These are phyloP conservation scores for Salvelinus fontinalis DNA, from an alignment of 2,113 vertebrate genomes.

Conservation along the genomic window DNA sequence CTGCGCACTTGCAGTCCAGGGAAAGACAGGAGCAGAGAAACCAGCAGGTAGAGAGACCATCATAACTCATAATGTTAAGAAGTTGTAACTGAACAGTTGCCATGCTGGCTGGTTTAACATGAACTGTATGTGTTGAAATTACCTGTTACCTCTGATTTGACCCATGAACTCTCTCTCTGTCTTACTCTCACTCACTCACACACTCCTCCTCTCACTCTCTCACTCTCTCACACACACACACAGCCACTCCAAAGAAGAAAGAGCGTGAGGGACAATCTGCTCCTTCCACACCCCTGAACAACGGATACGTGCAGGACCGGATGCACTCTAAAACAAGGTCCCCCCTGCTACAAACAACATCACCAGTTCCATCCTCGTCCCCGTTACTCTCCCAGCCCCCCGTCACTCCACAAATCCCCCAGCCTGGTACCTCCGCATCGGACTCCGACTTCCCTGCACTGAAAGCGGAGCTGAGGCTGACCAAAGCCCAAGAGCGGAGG, in stretches of 20 bases:
- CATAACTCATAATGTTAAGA: background rate
- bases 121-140: background rate
- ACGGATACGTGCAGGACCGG: background rate
- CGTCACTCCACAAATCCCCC: background rate
- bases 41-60: conserved; percentile 41
- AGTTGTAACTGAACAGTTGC: background rate
- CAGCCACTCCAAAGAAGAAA: conserved; percentile 15
- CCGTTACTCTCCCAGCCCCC: background rate
- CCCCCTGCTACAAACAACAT: background rate
- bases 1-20: background rate
- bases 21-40: background rate
- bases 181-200: background rate
- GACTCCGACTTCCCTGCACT: conserved; percentile 61
- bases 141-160: background rate
- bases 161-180: background rate
- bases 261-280: background rate
- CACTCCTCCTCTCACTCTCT: background rate
- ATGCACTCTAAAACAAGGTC: conserved; percentile 12
- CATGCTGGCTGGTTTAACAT: too few relatives aligned
- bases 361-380: background rate
- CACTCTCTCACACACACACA: background rate
- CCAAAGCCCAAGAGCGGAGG: conserved; percentile 49
- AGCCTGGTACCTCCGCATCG: background rate
- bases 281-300: background rate
- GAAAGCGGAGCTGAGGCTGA: background rate